Base-by-base conservation (phyloP, 2,797 vertebrate species). In the Ceryle rudis region DNA sequence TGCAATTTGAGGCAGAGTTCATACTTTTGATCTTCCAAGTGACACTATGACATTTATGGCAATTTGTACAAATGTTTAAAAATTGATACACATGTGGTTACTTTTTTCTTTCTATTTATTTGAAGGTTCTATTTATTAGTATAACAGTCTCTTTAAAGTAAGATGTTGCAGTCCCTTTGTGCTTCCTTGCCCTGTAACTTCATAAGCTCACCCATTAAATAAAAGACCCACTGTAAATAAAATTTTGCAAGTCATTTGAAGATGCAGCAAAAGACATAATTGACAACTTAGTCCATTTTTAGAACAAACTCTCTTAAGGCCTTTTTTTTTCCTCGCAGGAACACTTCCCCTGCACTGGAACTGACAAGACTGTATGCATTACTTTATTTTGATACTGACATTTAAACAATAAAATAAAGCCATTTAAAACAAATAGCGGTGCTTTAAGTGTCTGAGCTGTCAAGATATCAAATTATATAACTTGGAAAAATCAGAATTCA, bases 341-440 rank as follows among this genome's bases (percentile, higher is more conserved):
- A 81, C 71, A 39, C 96, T 97, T 97, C 81, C 93, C 87, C 91
- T 86, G 86, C 33, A 61, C 86, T 67, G 54, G 83, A 88, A 94
- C 92, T 98, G 97, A 98, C 98, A 98, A 94, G 97, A 89, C 91
- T 94, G 85, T 97, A 65, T 97, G 96, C 96, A 74, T 98, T 98
- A 97, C 95, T 97, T 98, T 98, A 97, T 98, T 98, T 98, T 98
- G 97, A 98, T 98, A 98, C 98, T 98, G 98, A 98, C 97, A 98
- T 98, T 98, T 98, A 98, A 98, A 98, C 98, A 98, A 98, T 98
- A 98, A 98, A 98, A 98, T 98, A 98, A 98, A 98, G 97, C 97
- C 97, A 98, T 97, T 98, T 98, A 98, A 98, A 98, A 98, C 97
- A 98, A 98, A 97, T 98, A 98, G 97, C 97, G 97, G 98, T 97